These are phyloP conservation scores for Atrichornis clamosus DNA, from an alignment of 2,113 vertebrate species.

Conservation along the genomic window DNA sequence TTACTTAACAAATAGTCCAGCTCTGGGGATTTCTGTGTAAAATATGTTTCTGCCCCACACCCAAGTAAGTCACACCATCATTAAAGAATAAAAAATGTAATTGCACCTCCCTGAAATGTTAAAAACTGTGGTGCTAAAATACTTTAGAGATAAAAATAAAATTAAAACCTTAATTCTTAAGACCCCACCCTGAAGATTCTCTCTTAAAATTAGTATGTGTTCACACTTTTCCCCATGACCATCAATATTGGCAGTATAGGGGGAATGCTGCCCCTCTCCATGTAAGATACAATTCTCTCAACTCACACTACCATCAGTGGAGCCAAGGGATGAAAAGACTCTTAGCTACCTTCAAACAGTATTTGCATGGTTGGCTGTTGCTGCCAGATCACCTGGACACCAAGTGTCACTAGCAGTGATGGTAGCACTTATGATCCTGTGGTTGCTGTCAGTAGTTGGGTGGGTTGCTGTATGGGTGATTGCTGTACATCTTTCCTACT, in stretches of 20 bases:
- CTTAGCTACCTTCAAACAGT: not conserved
- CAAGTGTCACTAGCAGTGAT: not conserved
- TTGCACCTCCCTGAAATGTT: not conserved
- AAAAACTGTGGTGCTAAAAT: not conserved
- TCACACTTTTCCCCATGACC: not conserved
- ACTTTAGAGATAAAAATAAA: not conserved
- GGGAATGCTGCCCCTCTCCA: not conserved
- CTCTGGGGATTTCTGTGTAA: not conserved
- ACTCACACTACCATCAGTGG: not conserved
- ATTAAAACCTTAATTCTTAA: not conserved
- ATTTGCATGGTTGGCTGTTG: not conserved
- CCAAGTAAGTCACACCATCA: not conserved
- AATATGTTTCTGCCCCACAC: not conserved
- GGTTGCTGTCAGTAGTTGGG: accelerated
- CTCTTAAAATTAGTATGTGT: not conserved
- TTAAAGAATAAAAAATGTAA: not conserved
- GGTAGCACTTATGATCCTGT: not conserved
- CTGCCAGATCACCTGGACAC: not conserved
- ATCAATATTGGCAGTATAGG: accelerated
- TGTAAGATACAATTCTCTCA: not conserved
- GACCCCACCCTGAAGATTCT: accelerated
- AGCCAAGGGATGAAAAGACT: not conserved
- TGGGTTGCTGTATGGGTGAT: accelerated
- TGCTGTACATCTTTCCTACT: not conserved
- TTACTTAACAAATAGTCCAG: not conserved